phyloP scores from a whole-genome alignment of 2,888 invertebrate species.

The Lacanobia oleracea region DNA sequence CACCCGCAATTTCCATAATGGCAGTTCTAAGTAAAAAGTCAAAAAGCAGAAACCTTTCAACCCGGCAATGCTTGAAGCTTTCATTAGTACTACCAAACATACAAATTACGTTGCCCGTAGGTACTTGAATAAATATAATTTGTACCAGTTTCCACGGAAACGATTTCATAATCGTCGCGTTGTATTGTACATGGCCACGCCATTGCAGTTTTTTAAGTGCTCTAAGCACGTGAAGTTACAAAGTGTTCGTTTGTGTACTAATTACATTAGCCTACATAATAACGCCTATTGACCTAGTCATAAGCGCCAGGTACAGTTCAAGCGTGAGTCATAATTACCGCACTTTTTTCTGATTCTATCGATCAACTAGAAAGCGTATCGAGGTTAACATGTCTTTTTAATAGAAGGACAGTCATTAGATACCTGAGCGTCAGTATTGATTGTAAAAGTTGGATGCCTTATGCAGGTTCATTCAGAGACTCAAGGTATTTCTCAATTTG shows the following conservation, averaged over 20 bases:
- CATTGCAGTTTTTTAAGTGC: slow-evolving; percentile 72
- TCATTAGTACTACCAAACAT: slow-evolving; percentile 15
- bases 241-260: slow-evolving; percentile 67
- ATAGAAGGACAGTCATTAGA: background rate
- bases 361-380: background rate
- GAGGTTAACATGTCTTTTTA: background rate
- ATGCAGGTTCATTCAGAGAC: background rate
- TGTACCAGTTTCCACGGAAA: slow-evolving; percentile 57
- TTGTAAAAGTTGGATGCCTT: background rate
- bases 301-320: slow-evolving; percentile 17
- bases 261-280: slow-evolving; percentile 42
- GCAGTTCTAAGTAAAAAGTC: slow-evolving; percentile 4
- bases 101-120: slow-evolving; percentile 17
- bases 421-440: background rate
- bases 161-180: slow-evolving; percentile 69
- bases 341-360: slow-evolving; percentile 4
- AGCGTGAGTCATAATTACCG: slow-evolving; percentile 4
- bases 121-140: slow-evolving; percentile 54
- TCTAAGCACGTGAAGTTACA: slow-evolving; percentile 72
- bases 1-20: slow-evolving; percentile 4
- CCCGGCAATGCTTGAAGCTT: slow-evolving; percentile 5
- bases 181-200: slow-evolving; percentile 74
- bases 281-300: slow-evolving; percentile 16
- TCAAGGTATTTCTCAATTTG: background rate
- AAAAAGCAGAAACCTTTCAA: slow-evolving; percentile 19